Base-by-base conservation (phyloP, 1,140 invertebrate genomes). In the Bursaphelenchus mucronatus region DNA sequence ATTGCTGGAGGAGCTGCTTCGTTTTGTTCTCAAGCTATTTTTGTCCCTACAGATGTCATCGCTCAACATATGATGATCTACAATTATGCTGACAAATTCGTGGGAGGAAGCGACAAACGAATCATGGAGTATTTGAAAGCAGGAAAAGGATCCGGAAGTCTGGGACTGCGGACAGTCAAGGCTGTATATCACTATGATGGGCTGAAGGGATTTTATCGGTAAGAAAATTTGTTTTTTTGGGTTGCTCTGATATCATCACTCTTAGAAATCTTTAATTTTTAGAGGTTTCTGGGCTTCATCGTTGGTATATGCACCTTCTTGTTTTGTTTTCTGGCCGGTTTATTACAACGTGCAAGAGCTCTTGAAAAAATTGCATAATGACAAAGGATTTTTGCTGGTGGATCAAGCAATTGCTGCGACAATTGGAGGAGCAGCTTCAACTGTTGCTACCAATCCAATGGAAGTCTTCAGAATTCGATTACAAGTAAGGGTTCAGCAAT, bases 381-480 rank as follows among this genome's bases (percentile, higher is more conserved):
- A 68, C 54, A 46, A 70, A 13, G 61, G 67, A 41, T 41, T 75
- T 44, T 55, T 70, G 21, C 62, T 63, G 21, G 8, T 61, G n/a
- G 55, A 61, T 64, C 73, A 74, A 59, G 72, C 71, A 13, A 40
- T 74, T 3, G 58, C 73, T 15, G 73, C 62, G 10, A 54, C 68
- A 10, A 53, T 74, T 40, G 73, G 73, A 3, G 73, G 73, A 3
- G 59, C 66, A 4, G 62, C 69, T 15, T 64, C 73, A 11, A 64
- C 73, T 8, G 63, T 74, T 8, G 57, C 50, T 30, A 74, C 73
- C 10, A 74, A 74, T 63, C 73, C 73, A 41, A 40, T 74, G 21
- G 73, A 74, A 52, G 68, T 74, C 57, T 55, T 74, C 3, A 58
- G 73, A 51, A 75, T 75, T 54, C 64, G 73, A n/a, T 46, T 74